These are phyloP conservation scores for Arge pagana DNA, from an alignment of 2,888 invertebrate species.

Conservation along the genomic window DNA sequence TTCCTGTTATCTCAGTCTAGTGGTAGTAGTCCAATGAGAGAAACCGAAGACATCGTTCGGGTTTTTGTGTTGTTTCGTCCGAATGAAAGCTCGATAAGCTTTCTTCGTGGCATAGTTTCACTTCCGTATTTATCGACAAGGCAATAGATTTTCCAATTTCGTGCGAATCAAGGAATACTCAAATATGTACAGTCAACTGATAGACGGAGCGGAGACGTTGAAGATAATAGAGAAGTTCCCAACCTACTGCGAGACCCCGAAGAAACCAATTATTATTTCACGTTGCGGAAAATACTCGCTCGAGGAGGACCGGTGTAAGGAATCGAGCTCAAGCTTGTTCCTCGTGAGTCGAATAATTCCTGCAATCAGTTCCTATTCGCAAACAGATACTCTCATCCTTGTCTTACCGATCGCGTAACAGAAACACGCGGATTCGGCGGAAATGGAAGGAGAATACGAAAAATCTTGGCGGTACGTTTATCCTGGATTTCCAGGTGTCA, in stretches of 20 bases:
- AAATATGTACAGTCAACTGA: slow-evolving; percentile 63
- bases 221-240: slow-evolving; percentile 65
- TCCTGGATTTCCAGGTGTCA: slow-evolving; percentile 27
- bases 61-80: no score
- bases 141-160: not conserved
- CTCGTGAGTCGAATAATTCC: not conserved
- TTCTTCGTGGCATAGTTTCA: no score
- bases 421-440: not conserved
- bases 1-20: no score
- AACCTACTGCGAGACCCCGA: slow-evolving; percentile 68
- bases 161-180: not conserved
- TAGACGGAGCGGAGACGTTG: slow-evolving; percentile 69
- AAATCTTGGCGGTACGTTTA: slow-evolving; percentile 12
- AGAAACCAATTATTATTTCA: slow-evolving; percentile 31
- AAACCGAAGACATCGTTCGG: no score
- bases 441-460: slow-evolving; percentile 24
- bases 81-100: no score
- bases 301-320: slow-evolving; percentile 27
- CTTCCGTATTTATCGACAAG: no score
- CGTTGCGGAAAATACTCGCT: slow-evolving; percentile 37
- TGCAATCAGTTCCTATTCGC: not conserved
- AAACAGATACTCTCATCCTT: not conserved
- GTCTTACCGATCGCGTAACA: not conserved
- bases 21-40: no score
- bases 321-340: slow-evolving; percentile 26